phyloP scores from a whole-genome alignment of 2,888 invertebrate genomes.

The Hydroisotoma schaefferi region DNA sequence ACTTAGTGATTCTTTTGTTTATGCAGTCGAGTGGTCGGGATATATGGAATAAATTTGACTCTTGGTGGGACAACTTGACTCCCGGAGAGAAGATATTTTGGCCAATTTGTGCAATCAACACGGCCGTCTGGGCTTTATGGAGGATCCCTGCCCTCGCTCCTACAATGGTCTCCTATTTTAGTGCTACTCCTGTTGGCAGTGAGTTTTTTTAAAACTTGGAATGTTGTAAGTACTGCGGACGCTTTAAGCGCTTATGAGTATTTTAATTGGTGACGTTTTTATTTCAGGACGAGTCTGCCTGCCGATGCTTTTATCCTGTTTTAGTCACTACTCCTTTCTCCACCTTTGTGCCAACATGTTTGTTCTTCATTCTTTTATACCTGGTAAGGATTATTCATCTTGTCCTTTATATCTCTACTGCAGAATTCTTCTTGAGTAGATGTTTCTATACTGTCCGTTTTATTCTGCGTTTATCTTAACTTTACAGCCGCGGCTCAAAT shows the following conservation, averaged over 20 bases:
- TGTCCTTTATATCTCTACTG: background rate
- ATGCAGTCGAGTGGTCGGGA: slow-evolving; percentile 47
- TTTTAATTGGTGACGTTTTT: slow-evolving; percentile 19
- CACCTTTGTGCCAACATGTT: slow-evolving; percentile 95
- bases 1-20: background rate
- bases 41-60: slow-evolving; percentile 53
- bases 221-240: background rate
- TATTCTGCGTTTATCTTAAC: slow-evolving; percentile 39
- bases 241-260: background rate
- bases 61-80: slow-evolving; percentile 69
- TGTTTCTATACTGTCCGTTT: background rate
- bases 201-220: slow-evolving; percentile 51
- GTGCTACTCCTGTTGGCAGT: slow-evolving; percentile 75
- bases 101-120: slow-evolving; percentile 73
- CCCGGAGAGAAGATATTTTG: slow-evolving; percentile 74
- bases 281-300: slow-evolving; percentile 67
- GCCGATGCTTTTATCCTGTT: slow-evolving; percentile 90
- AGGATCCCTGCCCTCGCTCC: slow-evolving; percentile 66
- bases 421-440: too few relatives aligned
- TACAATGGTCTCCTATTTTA: slow-evolving; percentile 79
- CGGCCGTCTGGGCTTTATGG: slow-evolving; percentile 79
- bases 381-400: slow-evolving; percentile 52
- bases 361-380: slow-evolving; percentile 80
- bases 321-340: slow-evolving; percentile 82
- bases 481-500: slow-evolving; percentile 64